Evolutionary conservation across 2,888 invertebrate species (phyloP).

Genomic region (Eretmocerus hayati): DNA sequence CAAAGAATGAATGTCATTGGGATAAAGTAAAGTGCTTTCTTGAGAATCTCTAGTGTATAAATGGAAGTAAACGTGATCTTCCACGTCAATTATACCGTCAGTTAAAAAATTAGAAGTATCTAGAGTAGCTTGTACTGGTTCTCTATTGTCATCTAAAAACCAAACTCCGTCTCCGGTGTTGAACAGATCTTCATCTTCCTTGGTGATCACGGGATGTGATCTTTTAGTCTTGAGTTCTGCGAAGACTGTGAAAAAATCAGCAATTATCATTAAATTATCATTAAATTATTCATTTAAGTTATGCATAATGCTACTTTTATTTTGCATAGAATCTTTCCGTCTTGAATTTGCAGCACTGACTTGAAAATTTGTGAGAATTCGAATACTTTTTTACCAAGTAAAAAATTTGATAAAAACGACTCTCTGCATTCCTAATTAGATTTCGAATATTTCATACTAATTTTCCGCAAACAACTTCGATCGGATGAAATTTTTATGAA

Average conservation of each 20-base stretch:
- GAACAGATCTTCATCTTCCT: conserved; percentile 19
- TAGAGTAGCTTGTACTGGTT: conserved; percentile 17
- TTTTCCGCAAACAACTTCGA: no score
- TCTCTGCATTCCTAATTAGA: no score
- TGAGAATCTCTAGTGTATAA: conserved; percentile 25
- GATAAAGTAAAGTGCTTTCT: conserved; percentile 13
- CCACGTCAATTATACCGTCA: not conserved
- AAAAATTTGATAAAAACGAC: no score
- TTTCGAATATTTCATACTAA: no score
- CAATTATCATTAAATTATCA: no score
- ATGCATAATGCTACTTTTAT: no score
- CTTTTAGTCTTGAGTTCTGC: not conserved
- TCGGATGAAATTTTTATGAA: no score
- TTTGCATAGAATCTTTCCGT: no score
- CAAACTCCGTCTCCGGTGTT: conserved; percentile 15
- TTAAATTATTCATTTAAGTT: no score
- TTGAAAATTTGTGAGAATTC: no score
- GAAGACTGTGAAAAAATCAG: conserved; percentile 6
- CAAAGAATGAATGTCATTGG: conserved; percentile 24
- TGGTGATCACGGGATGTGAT: conserved; percentile 6
- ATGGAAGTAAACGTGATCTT: conserved; percentile 25
- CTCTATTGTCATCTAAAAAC: conserved; percentile 25
- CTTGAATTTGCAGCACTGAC: no score
- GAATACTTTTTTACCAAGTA: no score
- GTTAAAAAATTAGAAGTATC: conserved; percentile 13